These are phyloP conservation scores for Zaprionus taronus DNA, from an alignment of 1,140 invertebrate genomes.

Conservation along the genomic window DNA sequence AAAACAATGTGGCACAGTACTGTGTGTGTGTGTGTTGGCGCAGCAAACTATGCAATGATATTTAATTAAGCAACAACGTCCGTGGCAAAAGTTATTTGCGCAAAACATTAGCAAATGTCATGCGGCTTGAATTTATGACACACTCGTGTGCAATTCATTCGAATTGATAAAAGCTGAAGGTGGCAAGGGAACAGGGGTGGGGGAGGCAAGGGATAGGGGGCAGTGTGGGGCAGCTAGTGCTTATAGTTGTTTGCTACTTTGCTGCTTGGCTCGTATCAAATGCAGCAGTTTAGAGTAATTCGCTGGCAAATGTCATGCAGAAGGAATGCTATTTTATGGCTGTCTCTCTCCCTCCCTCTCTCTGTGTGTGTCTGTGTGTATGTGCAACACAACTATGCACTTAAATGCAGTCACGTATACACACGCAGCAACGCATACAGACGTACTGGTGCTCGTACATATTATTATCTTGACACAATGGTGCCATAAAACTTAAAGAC, in stretches of 20 bases:
- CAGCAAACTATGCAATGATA: slow-evolving; percentile 45
- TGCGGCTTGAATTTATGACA: slow-evolving; percentile 74
- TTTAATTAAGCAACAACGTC: slow-evolving; percentile 67
- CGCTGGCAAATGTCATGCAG: slow-evolving; percentile 75
- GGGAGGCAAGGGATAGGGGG: background rate
- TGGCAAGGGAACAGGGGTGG: background rate
- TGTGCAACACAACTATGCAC: slow-evolving; percentile 77
- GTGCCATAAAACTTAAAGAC: slow-evolving; percentile 83
- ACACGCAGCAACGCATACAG: slow-evolving; percentile 29
- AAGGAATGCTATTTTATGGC: slow-evolving; percentile 74
- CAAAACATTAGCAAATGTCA: slow-evolving; percentile 75
- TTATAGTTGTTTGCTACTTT: slow-evolving; percentile 49
- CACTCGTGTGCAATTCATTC: slow-evolving; percentile 80
- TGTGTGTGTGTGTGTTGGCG: slow-evolving; percentile 9
- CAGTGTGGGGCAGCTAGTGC: background rate
- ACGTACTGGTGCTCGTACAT: slow-evolving; percentile 56
- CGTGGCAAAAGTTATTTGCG: slow-evolving; percentile 37
- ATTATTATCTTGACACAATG: slow-evolving; percentile 84
- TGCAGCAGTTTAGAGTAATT: slow-evolving; percentile 81
- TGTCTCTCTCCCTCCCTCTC: slow-evolving; percentile 19
- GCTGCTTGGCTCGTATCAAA: slow-evolving; percentile 58
- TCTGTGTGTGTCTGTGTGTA: slow-evolving; percentile 1
- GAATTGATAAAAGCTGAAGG: slow-evolving; percentile 75
- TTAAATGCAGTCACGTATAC: slow-evolving; percentile 79
- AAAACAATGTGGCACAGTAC: slow-evolving; percentile 47